phyloP scores from a whole-genome alignment of 2,888 invertebrate genomes.

The Vannuccia rotundouncinata region DNA sequence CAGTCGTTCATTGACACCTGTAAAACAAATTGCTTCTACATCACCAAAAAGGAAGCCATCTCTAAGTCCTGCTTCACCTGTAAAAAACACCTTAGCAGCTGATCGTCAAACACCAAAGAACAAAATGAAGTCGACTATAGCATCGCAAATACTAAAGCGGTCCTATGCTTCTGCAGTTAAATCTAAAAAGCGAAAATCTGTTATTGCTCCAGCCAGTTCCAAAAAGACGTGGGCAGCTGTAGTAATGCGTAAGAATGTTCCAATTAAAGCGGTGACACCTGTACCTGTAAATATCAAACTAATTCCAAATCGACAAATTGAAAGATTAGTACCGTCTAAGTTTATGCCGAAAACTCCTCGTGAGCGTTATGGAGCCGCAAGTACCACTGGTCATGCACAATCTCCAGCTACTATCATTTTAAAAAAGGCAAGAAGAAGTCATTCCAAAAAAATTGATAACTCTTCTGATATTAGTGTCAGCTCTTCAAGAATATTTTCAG shows the following conservation, averaged over 20 bases:
- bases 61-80: not conserved
- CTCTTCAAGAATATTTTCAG: not conserved
- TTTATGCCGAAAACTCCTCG: constrained; percentile 29
- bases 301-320: not conserved
- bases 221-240: constrained; percentile 16
- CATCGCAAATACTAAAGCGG: too few relatives aligned
- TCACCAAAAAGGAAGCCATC: not conserved
- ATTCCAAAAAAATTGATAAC: not conserved
- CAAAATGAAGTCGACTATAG: not conserved
- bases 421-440: not conserved
- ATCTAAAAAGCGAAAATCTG: not conserved
- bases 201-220: not conserved
- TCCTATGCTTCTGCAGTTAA: too few relatives aligned
- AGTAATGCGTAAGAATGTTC: constrained; percentile 9
- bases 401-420: constrained; percentile 49
- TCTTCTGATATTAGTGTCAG: not conserved
- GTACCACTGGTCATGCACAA: constrained; percentile 50
- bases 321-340: not conserved
- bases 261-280: not conserved
- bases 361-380: constrained; percentile 42
- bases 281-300: not conserved
- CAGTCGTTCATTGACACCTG: not conserved
- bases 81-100: too few relatives aligned
- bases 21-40: not conserved
- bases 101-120: not conserved